phyloP scores from a whole-genome alignment of 2,888 invertebrate genomes.

The Polymixis lichenea region DNA sequence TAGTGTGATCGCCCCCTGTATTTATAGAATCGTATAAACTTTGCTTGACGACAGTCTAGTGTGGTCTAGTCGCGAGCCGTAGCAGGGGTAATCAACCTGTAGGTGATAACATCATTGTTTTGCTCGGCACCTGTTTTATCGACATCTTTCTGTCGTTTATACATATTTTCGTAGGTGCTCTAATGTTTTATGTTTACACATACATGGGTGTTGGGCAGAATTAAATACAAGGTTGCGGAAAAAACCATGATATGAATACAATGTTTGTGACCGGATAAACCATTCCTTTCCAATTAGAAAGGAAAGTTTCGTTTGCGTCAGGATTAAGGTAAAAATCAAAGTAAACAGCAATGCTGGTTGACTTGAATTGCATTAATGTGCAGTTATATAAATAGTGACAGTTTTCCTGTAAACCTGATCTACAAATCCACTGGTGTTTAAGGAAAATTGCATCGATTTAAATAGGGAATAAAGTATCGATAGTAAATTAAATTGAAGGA shows the following conservation, averaged over 20 bases:
- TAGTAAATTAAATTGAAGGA: background rate
- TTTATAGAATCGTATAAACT: conserved; percentile 43
- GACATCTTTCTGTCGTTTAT: conserved; percentile 20
- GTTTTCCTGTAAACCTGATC: background rate
- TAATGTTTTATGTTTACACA: conserved; percentile 19
- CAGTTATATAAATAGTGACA: background rate
- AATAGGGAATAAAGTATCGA: too few species aligned
- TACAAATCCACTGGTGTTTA: too few species aligned
- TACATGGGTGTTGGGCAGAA: background rate
- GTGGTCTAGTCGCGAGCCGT: background rate
- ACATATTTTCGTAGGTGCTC: conserved; percentile 1
- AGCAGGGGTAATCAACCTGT: conserved; percentile 52
- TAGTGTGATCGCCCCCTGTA: conserved; percentile 21
- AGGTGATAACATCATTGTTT: conserved; percentile 12
- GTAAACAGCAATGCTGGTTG: background rate
- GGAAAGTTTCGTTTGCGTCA: background rate
- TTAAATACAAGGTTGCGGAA: conserved; percentile 27
- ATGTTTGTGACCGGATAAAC: background rate
- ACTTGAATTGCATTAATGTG: background rate
- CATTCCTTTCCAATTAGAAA: background rate
- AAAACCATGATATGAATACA: background rate
- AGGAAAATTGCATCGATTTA: background rate
- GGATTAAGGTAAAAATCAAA: background rate
- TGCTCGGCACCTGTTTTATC: conserved; percentile 34
- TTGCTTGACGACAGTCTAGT: conserved; percentile 49